Evolutionary conservation across 2,888 invertebrate genomes (phyloP), one percentile per base, ranked within the genome.

Genomic region (Anorthoa munda): DNA sequence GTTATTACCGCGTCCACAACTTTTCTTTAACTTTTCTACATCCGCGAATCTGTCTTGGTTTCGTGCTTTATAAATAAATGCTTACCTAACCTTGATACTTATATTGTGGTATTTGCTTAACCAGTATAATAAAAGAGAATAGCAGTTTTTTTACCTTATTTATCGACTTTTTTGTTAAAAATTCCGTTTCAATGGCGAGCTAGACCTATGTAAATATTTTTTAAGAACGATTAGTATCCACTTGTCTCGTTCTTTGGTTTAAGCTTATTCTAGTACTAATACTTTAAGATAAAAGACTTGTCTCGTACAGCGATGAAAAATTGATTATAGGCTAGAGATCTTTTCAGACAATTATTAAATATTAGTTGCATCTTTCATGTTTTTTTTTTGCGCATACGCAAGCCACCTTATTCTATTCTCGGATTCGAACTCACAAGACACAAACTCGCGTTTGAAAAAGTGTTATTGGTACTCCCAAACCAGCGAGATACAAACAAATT

Each of bases 41-140:
- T 72, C 63, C 53, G 21, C 23, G 64, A 17, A 66, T 66, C 13
- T 53, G 75, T 55, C 61, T 73, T 64, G 59, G 48, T 86, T 86
- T 88, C 84, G 84, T 86, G 85, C 72, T 86, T 89, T 89, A 86
- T 87, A 83, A 88, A 89, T 88, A 83, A 88, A 90, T 86, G 84
- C 84, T 88, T 78, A 68, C 78, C 81, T 88, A 90, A 91, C 92
- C 91, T 91, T 91, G 89, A 83, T 88, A 85, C 81, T 82, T 82
- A 83, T 81, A 83, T 75, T 87, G 83, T 86, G 80, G 82, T 83
- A 77, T 83, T 83, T 85, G 79, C 81, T 66, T 79, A 85, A 79
- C 81, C 73, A 76, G 75, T 70, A 70, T 81, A 77, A 81, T 84
- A 84, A 82, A 87, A 81, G 73, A 83, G 75, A 69, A 61, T 67